Evolutionary conservation across 2,888 invertebrate species (phyloP).

Genomic region (Nomada fucata): DNA sequence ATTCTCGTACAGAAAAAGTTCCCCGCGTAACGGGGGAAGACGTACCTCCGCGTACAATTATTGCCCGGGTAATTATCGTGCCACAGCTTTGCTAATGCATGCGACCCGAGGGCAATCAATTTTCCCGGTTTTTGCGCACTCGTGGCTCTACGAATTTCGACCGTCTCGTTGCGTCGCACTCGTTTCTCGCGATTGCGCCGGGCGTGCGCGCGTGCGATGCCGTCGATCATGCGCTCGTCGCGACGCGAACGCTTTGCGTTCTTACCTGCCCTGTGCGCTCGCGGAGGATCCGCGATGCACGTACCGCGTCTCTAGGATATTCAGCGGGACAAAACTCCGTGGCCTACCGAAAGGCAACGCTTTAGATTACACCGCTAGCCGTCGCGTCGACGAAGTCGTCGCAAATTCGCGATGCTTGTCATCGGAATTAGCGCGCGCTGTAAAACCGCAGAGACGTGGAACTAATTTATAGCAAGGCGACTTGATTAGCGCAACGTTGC

Average conservation of each 20-base stretch:
- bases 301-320: too few relatives aligned
- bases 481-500: slow-evolving; percentile 58
- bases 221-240: background rate
- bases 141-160: background rate
- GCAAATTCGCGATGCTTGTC: slow-evolving; percentile 3
- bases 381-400: background rate
- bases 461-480: slow-evolving; percentile 55
- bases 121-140: slow-evolving; percentile 3
- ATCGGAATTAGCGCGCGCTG: slow-evolving; percentile 7
- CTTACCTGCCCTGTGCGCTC: too few relatives aligned
- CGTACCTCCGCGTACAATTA: background rate
- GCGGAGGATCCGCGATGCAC: too few relatives aligned
- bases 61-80: slow-evolving; percentile 21
- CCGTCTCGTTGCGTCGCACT: background rate
- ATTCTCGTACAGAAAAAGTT: slow-evolving; percentile 4
- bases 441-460: slow-evolving; percentile 19
- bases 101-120: background rate
- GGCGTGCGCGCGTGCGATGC: too few relatives aligned
- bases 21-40: background rate
- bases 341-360: too few relatives aligned
- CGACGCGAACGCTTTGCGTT: background rate
- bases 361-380: background rate
- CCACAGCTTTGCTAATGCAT: slow-evolving; percentile 18
- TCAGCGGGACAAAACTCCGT: too few relatives aligned
- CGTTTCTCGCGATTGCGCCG: slow-evolving; percentile 2